Conservation (phyloP, 2,797 vertebrate species). For the Bryconaethiops microstoma region DNA sequence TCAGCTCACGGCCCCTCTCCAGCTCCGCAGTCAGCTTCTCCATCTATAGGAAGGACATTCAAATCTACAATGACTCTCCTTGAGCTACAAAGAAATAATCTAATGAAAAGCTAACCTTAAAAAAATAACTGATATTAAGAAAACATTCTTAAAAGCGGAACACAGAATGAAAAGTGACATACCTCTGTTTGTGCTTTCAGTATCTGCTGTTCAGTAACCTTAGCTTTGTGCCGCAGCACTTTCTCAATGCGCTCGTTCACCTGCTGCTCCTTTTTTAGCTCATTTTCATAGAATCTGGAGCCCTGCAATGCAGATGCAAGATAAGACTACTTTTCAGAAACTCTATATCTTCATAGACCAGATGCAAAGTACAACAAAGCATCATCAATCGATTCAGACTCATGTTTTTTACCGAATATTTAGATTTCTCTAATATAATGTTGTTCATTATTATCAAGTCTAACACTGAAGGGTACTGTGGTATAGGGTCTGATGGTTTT, state of each 20-base stretch:
- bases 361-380: not conserved
- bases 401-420: not conserved
- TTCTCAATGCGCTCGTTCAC: conserved; percentile 93
- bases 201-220: conserved; percentile 84
- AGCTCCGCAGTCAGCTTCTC: conserved; percentile 80
- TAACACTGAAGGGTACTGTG: not conserved
- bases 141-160: not conserved
- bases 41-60: conserved; percentile 72
- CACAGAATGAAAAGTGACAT: not conserved
- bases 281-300: conserved; percentile 93
- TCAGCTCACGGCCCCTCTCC: conserved; percentile 85
- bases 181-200: conserved; percentile 83
- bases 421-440: not conserved
- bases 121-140: not conserved
- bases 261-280: conserved; percentile 92
- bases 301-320: conserved; percentile 70
- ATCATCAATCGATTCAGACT: too few species aligned
- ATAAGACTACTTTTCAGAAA: not conserved
- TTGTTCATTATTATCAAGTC: not conserved
- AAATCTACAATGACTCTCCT: too few species aligned
- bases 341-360: not conserved
- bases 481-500: too few species aligned
- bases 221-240: conserved; percentile 88
- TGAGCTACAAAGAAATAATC: not conserved
- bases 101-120: not conserved